Evolutionary conservation across 2,113 vertebrate genomes (phyloP), one percentile per base, ranked within the genome.

Genomic region (Atlantisia rogersi): DNA sequence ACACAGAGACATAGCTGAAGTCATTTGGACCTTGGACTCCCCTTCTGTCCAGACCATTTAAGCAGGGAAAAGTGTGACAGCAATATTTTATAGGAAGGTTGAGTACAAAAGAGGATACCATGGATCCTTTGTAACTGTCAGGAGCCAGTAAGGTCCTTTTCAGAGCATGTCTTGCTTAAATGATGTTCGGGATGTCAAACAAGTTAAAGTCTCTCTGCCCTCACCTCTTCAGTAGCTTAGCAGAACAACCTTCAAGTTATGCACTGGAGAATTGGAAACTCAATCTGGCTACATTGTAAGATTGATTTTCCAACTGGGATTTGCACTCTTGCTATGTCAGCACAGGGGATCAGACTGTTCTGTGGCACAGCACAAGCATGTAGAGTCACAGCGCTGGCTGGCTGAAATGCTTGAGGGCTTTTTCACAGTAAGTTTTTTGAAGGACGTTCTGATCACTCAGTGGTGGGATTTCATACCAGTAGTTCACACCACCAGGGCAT

Each of bases 261-360:
- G 90, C 91, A 84, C 92, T 86, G 59, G 85, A 82, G 95, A 97
- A 90, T 71, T 96, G 96, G 97, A 97, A 97, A 98, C 92, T 97
- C 96, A 96, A 97, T 95, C 97, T 94, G 84, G 71, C 77, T 56
- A 22, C 93, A 95, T 62, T 94, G 86, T 53, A 86, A 97, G 97
- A 97, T 95, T 97, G 95, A 97, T 97, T 97, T 98, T 97, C 97
- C 94, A 75, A 97, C 96, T 98, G 95, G 95, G 95, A 96, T 96
- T 95, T 98, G 97, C 98, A 96, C 95, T 97, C 95, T 95, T 96
- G 95, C 92, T 95, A 87, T 95, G 96, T 94, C 94, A 96, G 90
- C 73, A 15, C n/a, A 95, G 95, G 64, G 82, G 96, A 98, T 97
- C 97, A 97, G 97, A 83, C 94, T 97, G 95, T 98, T 97, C 96